phyloP scores from a whole-genome alignment of 2,113 vertebrate species.

The Hiodon alosoides region DNA sequence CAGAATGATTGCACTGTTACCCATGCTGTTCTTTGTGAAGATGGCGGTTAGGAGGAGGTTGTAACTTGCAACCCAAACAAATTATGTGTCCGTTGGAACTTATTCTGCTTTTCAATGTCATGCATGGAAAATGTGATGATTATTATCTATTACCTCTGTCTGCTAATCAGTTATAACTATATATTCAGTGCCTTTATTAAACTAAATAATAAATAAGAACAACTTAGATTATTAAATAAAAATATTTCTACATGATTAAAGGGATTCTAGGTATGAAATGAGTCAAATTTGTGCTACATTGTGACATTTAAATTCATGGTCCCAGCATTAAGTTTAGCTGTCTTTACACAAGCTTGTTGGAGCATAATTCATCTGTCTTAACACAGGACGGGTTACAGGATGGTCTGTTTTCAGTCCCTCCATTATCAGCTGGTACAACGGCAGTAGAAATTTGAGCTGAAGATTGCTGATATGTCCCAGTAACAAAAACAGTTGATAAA shows the following conservation, averaged over 20 bases:
- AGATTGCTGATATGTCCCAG: too few relatives aligned
- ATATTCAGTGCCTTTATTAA: slow-evolving; percentile 55
- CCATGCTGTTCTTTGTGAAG: not conserved
- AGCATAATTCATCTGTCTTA: too few relatives aligned
- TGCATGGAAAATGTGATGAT: slow-evolving; percentile 31
- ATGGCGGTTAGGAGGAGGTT: slow-evolving; percentile 2
- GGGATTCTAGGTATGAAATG: not conserved
- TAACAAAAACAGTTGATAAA: too few relatives aligned
- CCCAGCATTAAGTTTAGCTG: too few relatives aligned
- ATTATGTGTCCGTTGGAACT: slow-evolving; percentile 23
- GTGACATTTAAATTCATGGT: too few relatives aligned
- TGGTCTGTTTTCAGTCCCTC: too few relatives aligned
- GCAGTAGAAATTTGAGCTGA: too few relatives aligned
- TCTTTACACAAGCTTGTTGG: too few relatives aligned
- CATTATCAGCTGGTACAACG: too few relatives aligned
- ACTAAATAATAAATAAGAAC: slow-evolving; percentile 13
- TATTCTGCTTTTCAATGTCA: slow-evolving; percentile 24
- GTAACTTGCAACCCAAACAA: slow-evolving; percentile 9
- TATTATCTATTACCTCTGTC: slow-evolving; percentile 15
- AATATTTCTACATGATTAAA: not conserved
- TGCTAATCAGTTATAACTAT: slow-evolving; percentile 17
- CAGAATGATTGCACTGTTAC: too few relatives aligned
- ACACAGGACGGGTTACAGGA: too few relatives aligned
- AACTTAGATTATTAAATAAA: not conserved
- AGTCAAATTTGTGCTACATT: too few relatives aligned